A percentile compares a stretch with the other conserved stretches of the same genome.
Conservation (phyloP, 2,797 vertebrate genomes). For the Sebastes wilsoni region DNA sequence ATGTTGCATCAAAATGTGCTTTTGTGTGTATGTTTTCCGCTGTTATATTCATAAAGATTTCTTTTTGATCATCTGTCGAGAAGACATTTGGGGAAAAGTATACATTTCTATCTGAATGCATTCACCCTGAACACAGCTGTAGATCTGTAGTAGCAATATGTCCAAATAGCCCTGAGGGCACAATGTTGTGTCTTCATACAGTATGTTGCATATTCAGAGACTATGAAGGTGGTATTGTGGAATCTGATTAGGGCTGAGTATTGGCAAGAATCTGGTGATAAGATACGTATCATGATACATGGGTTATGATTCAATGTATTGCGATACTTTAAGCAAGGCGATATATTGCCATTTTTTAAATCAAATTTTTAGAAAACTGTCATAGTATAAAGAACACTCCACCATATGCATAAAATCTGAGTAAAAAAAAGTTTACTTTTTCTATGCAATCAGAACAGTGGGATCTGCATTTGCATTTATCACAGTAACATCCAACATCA, state of each 20-base stretch:
- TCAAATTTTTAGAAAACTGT: too few relatives aligned
- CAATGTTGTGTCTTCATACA: background rate
- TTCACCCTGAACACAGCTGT: background rate
- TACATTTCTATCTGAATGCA: background rate
- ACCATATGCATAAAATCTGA: too few relatives aligned
- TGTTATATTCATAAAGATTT: constrained; percentile 20
- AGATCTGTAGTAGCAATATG: background rate
- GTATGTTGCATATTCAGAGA: background rate
- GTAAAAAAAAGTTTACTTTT: too few relatives aligned
- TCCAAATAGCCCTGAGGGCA: background rate
- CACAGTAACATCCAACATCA: too few relatives aligned
- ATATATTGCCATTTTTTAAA: too few relatives aligned
- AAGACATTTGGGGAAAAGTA: background rate
- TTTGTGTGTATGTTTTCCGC: constrained; percentile 20
- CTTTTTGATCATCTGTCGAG: constrained; percentile 24
- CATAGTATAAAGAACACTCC: too few relatives aligned
- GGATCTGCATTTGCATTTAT: too few relatives aligned
- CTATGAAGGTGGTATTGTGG: background rate
- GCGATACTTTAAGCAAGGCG: too few relatives aligned
- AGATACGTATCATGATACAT: too few relatives aligned
- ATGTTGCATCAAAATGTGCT: constrained; percentile 39
- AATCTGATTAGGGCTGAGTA: background rate
- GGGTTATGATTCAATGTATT: too few relatives aligned
- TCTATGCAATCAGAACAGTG: too few relatives aligned
- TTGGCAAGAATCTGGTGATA: too few relatives aligned